Evolutionary conservation across 1,140 invertebrate species (phyloP).

Genomic region (Apis laboriosa): DNA sequence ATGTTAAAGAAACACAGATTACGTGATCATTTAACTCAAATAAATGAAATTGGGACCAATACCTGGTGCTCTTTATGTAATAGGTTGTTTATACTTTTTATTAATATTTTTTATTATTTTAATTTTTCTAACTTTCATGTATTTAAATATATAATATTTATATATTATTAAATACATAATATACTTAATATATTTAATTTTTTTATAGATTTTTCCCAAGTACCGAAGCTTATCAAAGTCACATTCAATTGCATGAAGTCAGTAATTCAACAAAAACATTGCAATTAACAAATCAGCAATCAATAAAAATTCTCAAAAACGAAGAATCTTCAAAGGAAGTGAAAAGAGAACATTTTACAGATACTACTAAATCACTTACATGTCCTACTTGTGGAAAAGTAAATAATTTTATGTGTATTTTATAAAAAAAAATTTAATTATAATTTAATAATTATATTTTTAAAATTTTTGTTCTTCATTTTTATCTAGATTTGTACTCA

Average conservation of each 20-base stretch:
- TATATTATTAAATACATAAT: no score
- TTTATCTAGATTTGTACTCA: constrained; percentile 70
- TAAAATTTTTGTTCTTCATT: constrained; percentile 5
- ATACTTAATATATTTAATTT: neutral
- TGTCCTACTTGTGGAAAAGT: constrained; percentile 76
- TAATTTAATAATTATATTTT: neutral
- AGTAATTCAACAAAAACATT: neutral
- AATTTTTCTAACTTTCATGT: neutral
- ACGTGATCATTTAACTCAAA: constrained; percentile 67
- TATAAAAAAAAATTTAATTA: neutral
- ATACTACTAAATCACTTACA: constrained; percentile 65
- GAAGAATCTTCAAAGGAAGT: constrained; percentile 47
- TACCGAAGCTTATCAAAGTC: constrained; percentile 65
- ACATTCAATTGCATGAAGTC: constrained; percentile 68
- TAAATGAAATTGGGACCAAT: constrained; percentile 62
- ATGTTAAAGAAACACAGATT: constrained; percentile 73
- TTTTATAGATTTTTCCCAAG: constrained; percentile 70
- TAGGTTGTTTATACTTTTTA: constrained; percentile 56
- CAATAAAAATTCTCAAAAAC: constrained; percentile 17
- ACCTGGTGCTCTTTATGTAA: constrained; percentile 73
- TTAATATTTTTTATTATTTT: neutral
- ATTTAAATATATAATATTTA: neutral
- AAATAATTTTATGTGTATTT: neutral
- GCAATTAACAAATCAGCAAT: constrained; percentile 24
- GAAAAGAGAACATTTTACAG: constrained; percentile 63